Base-by-base conservation (phyloP, 1,140 invertebrate genomes). In the Atopsyche davidsoni region DNA sequence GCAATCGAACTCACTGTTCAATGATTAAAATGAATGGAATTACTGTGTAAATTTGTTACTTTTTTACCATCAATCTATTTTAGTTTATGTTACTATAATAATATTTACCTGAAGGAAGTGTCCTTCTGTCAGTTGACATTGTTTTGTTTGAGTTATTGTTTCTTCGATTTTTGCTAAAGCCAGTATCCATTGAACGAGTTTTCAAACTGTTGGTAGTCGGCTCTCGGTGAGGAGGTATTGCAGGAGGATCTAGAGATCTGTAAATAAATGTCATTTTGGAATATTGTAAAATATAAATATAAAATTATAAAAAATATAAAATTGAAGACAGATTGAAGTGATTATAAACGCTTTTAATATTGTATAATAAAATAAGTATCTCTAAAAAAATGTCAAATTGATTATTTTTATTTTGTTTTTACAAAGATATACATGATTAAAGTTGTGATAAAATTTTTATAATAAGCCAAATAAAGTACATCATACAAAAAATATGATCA, bases 161-260 rank as follows among this genome's bases (percentile, higher is more conserved):
- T 51, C 79, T 70, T 54, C 79, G 73, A 56, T 80, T 79, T 62
- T 83, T 80, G 41, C 78, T 75, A 59, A 78, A 83, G 42, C 82
- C 81, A 2, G 84, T 82, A 62, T 88, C 85, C 80, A 88, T 87
- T 14, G 85, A 87, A 59, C 85, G 76, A 38, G 85, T 88, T 64
- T 87, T 87, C 22, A 88, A 76, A 45, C 82, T 86, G 60, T 83
- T 84, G 16, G 79, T 73, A 21, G 77, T 76, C 28, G 72, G 66
- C 52, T 78, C 75, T 18, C 82, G 78, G 71, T 88, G 85, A 18
- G 83, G 85, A n/a, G 85, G 85, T 41, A 86, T 81, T 36, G 77
- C 72, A n/a, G 81, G 80, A 51, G 71, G 78, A 70, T 75, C 80
- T 58, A 69, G 70, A 32, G 70, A 68, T 60, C 72, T 74, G 59